Conservation (phyloP, 2,888 invertebrate genomes). For the Cryptus armator region DNA sequence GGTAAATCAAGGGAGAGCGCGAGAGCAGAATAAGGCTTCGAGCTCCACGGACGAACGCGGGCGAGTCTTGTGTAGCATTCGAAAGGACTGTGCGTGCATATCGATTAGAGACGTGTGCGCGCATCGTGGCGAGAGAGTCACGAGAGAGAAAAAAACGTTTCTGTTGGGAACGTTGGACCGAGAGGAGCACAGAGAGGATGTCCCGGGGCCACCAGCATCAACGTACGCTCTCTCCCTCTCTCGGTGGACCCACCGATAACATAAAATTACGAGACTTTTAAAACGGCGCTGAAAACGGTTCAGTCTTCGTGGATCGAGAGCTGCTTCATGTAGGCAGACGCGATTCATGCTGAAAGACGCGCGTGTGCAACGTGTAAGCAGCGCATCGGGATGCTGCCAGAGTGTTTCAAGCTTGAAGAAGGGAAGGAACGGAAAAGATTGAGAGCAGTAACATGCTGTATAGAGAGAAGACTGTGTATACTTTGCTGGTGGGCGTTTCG, state of each 20-base stretch:
- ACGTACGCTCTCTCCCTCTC: conserved; percentile 61
- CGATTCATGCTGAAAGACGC: conserved; percentile 9
- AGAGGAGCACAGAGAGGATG: conserved; percentile 44
- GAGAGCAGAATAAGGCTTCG: background rate
- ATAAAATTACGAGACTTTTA: conserved; percentile 66
- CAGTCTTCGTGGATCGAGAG: conserved; percentile 13
- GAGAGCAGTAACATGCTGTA: conserved; percentile 53
- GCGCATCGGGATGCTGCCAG: background rate
- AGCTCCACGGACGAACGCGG: background rate
- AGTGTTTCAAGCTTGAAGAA: conserved; percentile 40
- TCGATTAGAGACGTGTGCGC: conserved; percentile 46
- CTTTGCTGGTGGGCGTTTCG: conserved; percentile 72
- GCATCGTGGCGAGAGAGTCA: conserved; percentile 25
- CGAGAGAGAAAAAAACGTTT: conserved; percentile 19
- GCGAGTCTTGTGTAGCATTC: conserved; percentile 26
- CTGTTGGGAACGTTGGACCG: conserved; percentile 11
- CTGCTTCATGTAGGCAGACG: conserved; percentile 9
- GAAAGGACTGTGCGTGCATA: conserved; percentile 46
- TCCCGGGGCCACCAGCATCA: conserved; percentile 61
- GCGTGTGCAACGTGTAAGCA: conserved; percentile 1
- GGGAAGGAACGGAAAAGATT: conserved; percentile 64
- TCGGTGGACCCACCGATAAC: conserved; percentile 59
- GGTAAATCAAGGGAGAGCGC: conserved; percentile 60
- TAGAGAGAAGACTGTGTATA: conserved; percentile 7
- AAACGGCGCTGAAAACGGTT: conserved; percentile 63